phyloP scores from a whole-genome alignment of 2,888 invertebrate species.

The Cephus pygmeus region DNA sequence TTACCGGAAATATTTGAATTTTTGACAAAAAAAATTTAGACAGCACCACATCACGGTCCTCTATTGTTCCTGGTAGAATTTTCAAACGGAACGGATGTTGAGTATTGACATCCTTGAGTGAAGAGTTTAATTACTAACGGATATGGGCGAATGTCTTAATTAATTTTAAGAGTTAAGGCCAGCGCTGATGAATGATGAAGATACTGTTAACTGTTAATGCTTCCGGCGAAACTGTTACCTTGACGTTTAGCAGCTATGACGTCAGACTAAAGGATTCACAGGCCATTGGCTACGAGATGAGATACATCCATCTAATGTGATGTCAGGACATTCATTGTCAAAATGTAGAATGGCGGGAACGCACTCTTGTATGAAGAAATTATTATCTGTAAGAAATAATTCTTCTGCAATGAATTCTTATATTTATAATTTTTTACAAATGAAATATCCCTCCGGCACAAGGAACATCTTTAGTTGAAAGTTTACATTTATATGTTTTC shows the following conservation, averaged over 20 bases:
- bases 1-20: background rate
- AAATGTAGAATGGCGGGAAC: background rate
- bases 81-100: background rate
- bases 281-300: background rate
- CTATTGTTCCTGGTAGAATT: background rate
- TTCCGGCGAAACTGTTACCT: background rate
- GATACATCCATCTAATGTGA: background rate
- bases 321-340: background rate
- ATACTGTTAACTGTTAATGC: background rate
- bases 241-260: background rate
- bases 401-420: background rate
- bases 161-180: background rate
- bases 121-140: background rate
- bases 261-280: background rate
- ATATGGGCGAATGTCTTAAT: background rate
- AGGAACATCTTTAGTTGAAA: background rate
- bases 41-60: background rate
- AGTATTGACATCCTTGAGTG: background rate
- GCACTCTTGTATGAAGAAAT: background rate
- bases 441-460: background rate
- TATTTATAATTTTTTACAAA: background rate
- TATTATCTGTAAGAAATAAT: background rate
- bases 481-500: background rate
- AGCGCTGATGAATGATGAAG: background rate
- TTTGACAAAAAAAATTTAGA: background rate